A percentile compares a stretch with the other conserved stretches of the same genome.
Conservation (phyloP, 2,888 invertebrate genomes). For the Chymomyza fuscimana region DNA sequence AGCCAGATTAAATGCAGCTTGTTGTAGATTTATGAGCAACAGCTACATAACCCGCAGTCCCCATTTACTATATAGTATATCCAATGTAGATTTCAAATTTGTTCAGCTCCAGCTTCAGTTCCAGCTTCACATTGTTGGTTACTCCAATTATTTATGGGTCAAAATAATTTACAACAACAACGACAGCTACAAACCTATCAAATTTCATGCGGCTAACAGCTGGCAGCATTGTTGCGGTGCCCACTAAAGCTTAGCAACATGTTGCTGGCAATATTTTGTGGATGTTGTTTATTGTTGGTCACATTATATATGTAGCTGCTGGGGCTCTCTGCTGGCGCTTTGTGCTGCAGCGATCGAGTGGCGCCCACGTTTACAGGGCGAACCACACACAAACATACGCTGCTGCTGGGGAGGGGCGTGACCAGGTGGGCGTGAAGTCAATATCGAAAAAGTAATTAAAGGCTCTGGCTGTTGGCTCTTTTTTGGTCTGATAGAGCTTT, state of each 20-base stretch:
- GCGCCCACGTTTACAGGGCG: background rate
- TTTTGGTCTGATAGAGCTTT: background rate
- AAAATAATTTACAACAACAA: conserved; percentile 6
- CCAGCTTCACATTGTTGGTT: conserved; percentile 50
- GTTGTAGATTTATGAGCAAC: conserved; percentile 57
- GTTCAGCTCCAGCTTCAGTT: conserved; percentile 35
- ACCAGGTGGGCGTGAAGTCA: conserved; percentile 54
- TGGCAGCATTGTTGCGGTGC: background rate
- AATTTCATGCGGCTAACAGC: conserved; percentile 38
- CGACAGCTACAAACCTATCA: conserved; percentile 32
- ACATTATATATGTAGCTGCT: conserved; percentile 38
- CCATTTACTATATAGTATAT: background rate
- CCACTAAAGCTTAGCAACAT: conserved; percentile 21
- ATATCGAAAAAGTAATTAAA: conserved; percentile 71
- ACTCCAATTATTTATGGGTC: conserved; percentile 69
- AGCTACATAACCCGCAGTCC: background rate
- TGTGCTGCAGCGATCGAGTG: conserved; percentile 18
- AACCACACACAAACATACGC: too few relatives aligned
- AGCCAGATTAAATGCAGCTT: conserved; percentile 70
- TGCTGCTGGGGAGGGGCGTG: conserved; percentile 47
- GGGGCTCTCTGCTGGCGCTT: conserved; percentile 31
- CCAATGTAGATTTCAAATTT: conserved; percentile 43
- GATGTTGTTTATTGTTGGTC: background rate
- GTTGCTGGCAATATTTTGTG: conserved; percentile 15
- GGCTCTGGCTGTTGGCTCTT: conserved; percentile 20